Percentiles rank a stretch among this genome's conserved stretches.
Conservation (phyloP, 2,797 vertebrate species). For the Manis javanica region DNA sequence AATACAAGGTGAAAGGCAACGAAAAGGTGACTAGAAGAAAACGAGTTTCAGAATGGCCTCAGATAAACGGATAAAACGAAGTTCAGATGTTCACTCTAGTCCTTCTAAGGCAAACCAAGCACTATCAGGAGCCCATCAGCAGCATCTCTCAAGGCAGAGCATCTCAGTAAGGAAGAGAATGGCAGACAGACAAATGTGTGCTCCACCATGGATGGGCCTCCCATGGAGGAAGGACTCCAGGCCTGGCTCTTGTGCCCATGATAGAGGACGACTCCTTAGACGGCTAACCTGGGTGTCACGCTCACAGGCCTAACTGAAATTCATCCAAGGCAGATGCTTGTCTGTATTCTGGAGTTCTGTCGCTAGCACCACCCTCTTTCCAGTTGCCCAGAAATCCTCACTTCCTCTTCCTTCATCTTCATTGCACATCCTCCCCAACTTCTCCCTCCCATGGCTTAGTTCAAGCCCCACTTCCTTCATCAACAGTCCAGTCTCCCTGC, state of each 20-base stretch:
- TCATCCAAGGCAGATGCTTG: not conserved
- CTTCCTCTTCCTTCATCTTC: not conserved
- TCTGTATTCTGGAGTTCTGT: not conserved
- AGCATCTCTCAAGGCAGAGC: not conserved
- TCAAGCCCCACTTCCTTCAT: not conserved
- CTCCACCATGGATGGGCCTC: not conserved
- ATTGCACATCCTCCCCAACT: not conserved
- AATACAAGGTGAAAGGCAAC: too few species aligned
- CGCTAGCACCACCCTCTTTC: not conserved
- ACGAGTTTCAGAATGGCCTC: too few species aligned
- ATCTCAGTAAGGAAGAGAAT: not conserved
- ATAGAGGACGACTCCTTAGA: not conserved
- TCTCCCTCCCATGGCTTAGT: not conserved
- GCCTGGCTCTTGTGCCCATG: not conserved
- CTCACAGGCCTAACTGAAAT: not conserved
- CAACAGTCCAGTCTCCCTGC: not conserved
- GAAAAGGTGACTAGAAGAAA: too few species aligned
- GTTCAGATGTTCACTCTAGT: too few species aligned
- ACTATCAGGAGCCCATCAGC: rapidly evolving
- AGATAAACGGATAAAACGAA: too few species aligned
- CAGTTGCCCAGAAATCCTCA: rapidly evolving
- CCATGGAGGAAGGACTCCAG: not conserved
- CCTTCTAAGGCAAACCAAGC: not conserved
- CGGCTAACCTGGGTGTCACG: not conserved
- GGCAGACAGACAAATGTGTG: not conserved